A percentile compares a stretch with the other conserved stretches of the same genome.
phyloP scores from a whole-genome alignment of 2,888 invertebrate genomes.

The Amblyjoppa fuscipennis region DNA sequence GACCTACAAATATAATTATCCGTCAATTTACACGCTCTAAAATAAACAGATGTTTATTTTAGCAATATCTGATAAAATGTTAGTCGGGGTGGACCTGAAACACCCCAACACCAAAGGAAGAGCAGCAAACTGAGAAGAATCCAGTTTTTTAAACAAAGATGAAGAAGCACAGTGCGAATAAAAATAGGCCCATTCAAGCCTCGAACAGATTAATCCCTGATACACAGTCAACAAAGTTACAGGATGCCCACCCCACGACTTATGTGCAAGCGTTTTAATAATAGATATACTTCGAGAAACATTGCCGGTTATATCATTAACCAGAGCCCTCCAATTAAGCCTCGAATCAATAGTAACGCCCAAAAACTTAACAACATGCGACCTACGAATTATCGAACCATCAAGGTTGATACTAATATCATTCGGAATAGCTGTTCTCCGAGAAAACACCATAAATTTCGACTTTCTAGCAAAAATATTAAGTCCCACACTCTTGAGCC shows the following conservation, averaged over 20 bases:
- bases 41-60: neutral
- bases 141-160: neutral
- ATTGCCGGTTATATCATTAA: neutral
- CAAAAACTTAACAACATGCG: constrained; percentile 5
- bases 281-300: neutral
- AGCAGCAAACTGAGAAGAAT: neutral
- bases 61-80: neutral
- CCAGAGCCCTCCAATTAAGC: constrained; percentile 24
- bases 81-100: neutral
- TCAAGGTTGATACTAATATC: neutral
- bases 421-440: neutral
- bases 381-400: neutral
- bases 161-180: neutral
- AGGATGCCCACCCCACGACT: constrained; percentile 18
- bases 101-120: neutral
- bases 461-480: constrained; percentile 21
- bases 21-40: neutral
- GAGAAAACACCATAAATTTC: constrained; percentile 28
- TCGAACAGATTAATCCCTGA: constrained; percentile 1
- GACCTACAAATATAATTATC: neutral
- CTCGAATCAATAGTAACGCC: constrained; percentile 19
- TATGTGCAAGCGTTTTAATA: neutral
- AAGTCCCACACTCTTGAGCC: constrained; percentile 6
- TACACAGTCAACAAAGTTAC: neutral
- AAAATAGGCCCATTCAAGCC: constrained; percentile 20